Base-by-base conservation (phyloP, 2,797 vertebrate genomes). In the Arctocebus calabarensis region DNA sequence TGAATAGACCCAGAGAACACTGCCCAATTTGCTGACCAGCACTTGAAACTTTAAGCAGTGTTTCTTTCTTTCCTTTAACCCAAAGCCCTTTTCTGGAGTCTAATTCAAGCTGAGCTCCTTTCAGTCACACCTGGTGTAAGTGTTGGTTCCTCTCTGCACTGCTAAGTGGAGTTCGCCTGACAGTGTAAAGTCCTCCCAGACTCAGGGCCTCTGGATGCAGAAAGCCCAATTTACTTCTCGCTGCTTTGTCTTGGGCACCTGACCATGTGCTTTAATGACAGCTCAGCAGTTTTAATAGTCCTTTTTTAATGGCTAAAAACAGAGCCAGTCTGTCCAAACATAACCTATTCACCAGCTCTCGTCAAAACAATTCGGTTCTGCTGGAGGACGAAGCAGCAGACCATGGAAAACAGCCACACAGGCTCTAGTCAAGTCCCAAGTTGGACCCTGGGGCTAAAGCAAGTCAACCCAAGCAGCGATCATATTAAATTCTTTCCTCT, bases 291-390 rank as follows among this genome's bases (percentile, higher is more conserved):
- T 87, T 94, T 93, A 96, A 75, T 93, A 97, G 95, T 95, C 97
- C 91, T 88, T 96, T 96, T 96, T 85, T 96, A 97, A 98, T 97
- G 96, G 87, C 75, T 98, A 97, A 97, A 98, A 98, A 55, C 68
- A 95, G 82, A 71, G 85, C 94, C 92, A 71, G 83, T 95, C 94
- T 97, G 94, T 97, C 96, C 97, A 97, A 98, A 97, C 94, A 96
- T 78, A 97, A 1, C 16, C 86, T 97, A 93, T 98, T 98, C 95
- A 97, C 96, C 70, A 96, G 59, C 57, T 95, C 92, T 97, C 3
- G 0, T 97, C 96, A 98, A 98, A 98, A 92, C 71, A 98, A 96
- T 98, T 98, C 95, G 22, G 97, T 64, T 88, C 97, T 97, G 96
- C 91, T 93, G 19, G 73, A 71, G 88, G 96, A 97, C 1, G n/a